These are phyloP conservation scores for Drosophila neocordata DNA, from an alignment of 1,140 invertebrate genomes.

Conservation along the genomic window DNA sequence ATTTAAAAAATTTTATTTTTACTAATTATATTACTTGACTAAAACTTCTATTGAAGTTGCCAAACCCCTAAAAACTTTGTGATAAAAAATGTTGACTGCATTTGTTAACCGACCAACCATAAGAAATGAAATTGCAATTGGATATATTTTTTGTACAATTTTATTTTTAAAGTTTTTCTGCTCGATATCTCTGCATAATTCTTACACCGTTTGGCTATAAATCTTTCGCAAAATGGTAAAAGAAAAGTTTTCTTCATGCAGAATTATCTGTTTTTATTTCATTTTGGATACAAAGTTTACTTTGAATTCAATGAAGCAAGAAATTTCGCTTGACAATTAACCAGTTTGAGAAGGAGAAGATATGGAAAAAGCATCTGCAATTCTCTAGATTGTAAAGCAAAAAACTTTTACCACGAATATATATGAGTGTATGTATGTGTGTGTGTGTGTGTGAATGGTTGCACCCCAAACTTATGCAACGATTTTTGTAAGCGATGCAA, in stretches of 20 bases:
- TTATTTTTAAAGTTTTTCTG: background rate
- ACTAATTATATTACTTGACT: too few relatives aligned
- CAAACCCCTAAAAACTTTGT: too few relatives aligned
- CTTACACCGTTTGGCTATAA: background rate
- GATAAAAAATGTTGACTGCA: too few relatives aligned
- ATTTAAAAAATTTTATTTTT: too few relatives aligned
- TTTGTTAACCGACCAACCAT: too few relatives aligned
- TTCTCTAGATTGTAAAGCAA: constrained; percentile 61
- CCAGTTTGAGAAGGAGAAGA: constrained; percentile 62
- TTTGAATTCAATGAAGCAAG: constrained; percentile 71
- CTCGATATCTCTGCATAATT: background rate
- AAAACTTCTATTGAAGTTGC: too few relatives aligned
- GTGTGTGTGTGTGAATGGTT: background rate
- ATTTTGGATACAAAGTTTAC: constrained; percentile 47
- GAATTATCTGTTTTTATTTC: constrained; percentile 15
- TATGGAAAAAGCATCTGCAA: constrained; percentile 42
- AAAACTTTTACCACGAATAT: constrained; percentile 71
- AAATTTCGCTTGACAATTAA: constrained; percentile 74
- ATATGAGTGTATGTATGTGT: constrained; percentile 31
- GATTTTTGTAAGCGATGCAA: constrained; percentile 52
- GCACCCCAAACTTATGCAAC: constrained; percentile 67
- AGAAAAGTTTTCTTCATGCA: constrained; percentile 5
- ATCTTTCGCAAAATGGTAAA: background rate
- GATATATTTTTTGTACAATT: too few relatives aligned
- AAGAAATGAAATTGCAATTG: too few relatives aligned